Conservation (phyloP, 2,113 vertebrate genomes). For the Siniperca knerii region DNA sequence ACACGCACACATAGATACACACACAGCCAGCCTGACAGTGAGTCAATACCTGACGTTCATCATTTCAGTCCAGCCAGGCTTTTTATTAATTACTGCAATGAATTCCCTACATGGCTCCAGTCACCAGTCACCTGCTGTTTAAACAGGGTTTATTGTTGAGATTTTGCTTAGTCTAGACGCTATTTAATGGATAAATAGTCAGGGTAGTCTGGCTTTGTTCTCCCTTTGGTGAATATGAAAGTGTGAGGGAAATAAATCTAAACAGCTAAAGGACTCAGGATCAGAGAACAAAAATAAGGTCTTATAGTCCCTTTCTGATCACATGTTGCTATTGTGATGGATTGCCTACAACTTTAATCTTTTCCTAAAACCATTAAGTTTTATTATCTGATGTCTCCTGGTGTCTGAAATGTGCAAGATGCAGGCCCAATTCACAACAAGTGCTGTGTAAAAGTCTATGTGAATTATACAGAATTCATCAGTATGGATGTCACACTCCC, state of each 20-base stretch:
- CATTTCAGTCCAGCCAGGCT: constrained; percentile 69
- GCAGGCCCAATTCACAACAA: constrained; percentile 21
- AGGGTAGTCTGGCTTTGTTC: constrained; percentile 14
- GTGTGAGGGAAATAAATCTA: background rate
- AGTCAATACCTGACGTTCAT: constrained; percentile 81
- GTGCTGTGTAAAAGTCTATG: background rate
- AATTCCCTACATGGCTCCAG: constrained; percentile 71
- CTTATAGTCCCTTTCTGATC: background rate
- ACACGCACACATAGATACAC: background rate
- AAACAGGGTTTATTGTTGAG: constrained; percentile 57
- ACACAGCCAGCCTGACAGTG: constrained; percentile 55
- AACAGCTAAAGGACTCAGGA: background rate
- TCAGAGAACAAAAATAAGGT: background rate
- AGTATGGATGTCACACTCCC: constrained; percentile 51
- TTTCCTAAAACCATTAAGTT: constrained; percentile 8
- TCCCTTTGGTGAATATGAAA: constrained; percentile 22
- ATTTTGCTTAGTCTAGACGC: constrained; percentile 56
- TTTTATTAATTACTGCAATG: constrained; percentile 84
- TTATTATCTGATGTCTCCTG: constrained; percentile 6
- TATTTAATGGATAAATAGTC: constrained; percentile 41
- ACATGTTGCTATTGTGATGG: constrained; percentile 17
- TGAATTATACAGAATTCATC: constrained; percentile 43
- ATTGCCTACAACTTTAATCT: constrained; percentile 2
- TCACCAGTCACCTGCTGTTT: constrained; percentile 55
- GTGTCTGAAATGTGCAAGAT: constrained; percentile 20